A percentile compares a stretch with the other conserved stretches of the same genome.
Evolutionary conservation across 2,113 vertebrate genomes (phyloP).

Genomic region (Xenopus laevis): DNA sequence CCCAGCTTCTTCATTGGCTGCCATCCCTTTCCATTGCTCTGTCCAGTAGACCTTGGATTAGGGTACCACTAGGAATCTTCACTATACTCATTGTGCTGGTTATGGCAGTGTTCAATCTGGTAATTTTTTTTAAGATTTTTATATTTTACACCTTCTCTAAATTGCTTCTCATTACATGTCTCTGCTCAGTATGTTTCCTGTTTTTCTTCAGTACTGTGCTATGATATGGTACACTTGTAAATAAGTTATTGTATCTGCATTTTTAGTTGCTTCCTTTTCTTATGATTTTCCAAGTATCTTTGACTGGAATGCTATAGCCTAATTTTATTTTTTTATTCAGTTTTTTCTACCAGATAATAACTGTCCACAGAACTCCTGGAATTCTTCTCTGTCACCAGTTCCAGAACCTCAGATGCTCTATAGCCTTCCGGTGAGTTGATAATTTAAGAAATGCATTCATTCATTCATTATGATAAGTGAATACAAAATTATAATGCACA

Average conservation of each 20-base stretch:
- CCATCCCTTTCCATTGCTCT: constrained; percentile 59
- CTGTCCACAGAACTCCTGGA: constrained; percentile 50
- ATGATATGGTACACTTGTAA: too few relatives aligned
- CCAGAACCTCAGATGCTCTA: constrained; percentile 65
- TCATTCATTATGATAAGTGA: too few relatives aligned
- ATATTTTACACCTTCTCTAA: background rate
- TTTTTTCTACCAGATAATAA: constrained; percentile 62
- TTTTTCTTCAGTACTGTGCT: too few relatives aligned
- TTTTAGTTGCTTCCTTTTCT: too few relatives aligned
- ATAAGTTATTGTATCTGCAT: too few relatives aligned
- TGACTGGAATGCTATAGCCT: too few relatives aligned
- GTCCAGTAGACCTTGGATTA: constrained; percentile 61
- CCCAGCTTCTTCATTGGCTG: constrained; percentile 66
- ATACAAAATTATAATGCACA: too few relatives aligned
- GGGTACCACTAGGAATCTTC: constrained; percentile 68
- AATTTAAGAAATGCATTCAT: background rate
- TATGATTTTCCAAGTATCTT: too few relatives aligned
- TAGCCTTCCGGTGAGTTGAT: constrained; percentile 68
- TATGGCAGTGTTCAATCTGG: constrained; percentile 79
- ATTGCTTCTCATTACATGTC: too few relatives aligned
- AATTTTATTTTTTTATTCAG: constrained; percentile 53
- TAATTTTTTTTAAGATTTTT: too few relatives aligned
- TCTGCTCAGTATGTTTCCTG: too few relatives aligned
- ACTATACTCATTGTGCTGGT: constrained; percentile 70
- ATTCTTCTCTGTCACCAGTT: constrained; percentile 43